phyloP scores from a whole-genome alignment of 2,113 vertebrate species.

The Xiphias gladius region DNA sequence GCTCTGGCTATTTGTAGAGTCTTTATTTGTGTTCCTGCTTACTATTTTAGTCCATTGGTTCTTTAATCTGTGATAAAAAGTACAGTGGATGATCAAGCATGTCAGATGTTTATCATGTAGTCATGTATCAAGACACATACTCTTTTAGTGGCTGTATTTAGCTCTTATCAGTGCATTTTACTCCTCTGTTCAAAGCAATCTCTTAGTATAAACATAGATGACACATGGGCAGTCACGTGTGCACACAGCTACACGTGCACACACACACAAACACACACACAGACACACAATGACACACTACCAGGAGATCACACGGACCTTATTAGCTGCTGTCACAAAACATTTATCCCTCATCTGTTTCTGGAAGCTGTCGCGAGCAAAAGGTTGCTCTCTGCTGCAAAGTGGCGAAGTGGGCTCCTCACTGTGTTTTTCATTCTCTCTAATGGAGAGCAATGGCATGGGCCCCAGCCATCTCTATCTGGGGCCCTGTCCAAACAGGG shows the following conservation, averaged over 20 bases:
- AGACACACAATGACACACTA: slow-evolving; percentile 29
- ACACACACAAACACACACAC: slow-evolving; percentile 3
- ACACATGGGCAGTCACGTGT: slow-evolving; percentile 16
- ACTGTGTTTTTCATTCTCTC: slow-evolving; percentile 83
- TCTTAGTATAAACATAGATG: slow-evolving; percentile 28
- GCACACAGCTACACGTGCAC: background rate
- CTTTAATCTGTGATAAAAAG: slow-evolving; percentile 66
- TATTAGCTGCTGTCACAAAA: slow-evolving; percentile 87
- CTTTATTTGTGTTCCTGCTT: slow-evolving; percentile 53
- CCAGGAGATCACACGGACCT: slow-evolving; percentile 75
- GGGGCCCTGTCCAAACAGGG: slow-evolving; percentile 81
- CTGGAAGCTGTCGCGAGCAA: slow-evolving; percentile 74
- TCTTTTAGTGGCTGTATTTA: slow-evolving; percentile 40
- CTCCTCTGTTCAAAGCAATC: slow-evolving; percentile 37
- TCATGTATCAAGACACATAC: slow-evolving; percentile 41
- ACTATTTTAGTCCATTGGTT: slow-evolving; percentile 59
- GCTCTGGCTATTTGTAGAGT: slow-evolving; percentile 62
- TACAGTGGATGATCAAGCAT: slow-evolving; percentile 63
- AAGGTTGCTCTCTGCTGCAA: slow-evolving; percentile 82
- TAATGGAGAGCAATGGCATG: slow-evolving; percentile 87
- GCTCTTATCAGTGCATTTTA: slow-evolving; percentile 43
- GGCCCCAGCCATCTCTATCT: slow-evolving; percentile 81
- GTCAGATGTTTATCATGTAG: slow-evolving; percentile 49
- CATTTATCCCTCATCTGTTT: slow-evolving; percentile 88
- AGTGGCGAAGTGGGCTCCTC: slow-evolving; percentile 77